Evolutionary conservation across 2,797 vertebrate species (phyloP), one percentile per base, ranked within the genome.

Genomic region (Protosalanx chinensis): DNA sequence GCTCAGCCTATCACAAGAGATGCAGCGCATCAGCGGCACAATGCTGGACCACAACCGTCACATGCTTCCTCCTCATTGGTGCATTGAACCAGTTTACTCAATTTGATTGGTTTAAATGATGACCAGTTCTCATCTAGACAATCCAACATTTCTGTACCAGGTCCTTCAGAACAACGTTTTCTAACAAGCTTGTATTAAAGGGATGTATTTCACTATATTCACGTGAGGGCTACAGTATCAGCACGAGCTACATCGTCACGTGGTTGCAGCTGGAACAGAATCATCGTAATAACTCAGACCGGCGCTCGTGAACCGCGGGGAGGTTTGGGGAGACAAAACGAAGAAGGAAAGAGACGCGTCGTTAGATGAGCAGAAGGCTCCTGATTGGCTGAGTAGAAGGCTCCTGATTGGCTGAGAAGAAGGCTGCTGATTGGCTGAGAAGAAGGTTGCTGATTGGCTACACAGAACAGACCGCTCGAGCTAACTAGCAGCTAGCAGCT

Each of bases 31-130:
- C 66, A 46, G 41, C 41, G 8, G 53, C 20, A 20, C 16, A 56
- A 58, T 56, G 58, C 10, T n/a, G 51, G 51, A 62, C n/a, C 13
- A 20, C 6, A 30, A 58, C 35, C 41, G 3, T 8, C 33, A 37
- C 5, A 27, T 27, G 5, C 32, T 18, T 16, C 56, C 5, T 70
- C 51, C 16, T 62, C 10, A 90, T 91, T 91, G 87, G 90, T 46
- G 35, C 0, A 2, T n/a, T 2, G 29, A 2, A 20, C 16, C 57
- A 41, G 23, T 51, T 8, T 64, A 29, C 29, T 20, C 20, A 3
- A 51, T 57, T 3, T 8, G 62, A 74, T 74, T 57, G 69, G 59
- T 63, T 75, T 33, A 71, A 68, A 70, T 72, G 18, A 56, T 56
- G 6, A 56, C 1, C 5, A 10, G 15, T 56, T 56, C 51, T 56